Percentiles rank a stretch among this genome's conserved stretches.
phyloP scores from a whole-genome alignment of 2,113 vertebrate species.

The Oxygymnocypris stewartii region DNA sequence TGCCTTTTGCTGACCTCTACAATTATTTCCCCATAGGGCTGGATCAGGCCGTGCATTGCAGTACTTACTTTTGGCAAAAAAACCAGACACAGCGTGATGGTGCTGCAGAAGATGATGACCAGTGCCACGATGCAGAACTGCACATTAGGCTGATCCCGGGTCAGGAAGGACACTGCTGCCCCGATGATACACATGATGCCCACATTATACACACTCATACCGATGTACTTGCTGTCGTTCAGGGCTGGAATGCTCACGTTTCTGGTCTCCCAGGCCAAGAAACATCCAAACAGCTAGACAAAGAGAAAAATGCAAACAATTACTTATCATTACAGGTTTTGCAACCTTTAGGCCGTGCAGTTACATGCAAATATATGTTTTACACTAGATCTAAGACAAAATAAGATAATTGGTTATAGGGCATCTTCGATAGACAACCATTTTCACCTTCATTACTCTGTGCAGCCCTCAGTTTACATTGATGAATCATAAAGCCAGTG shows the following conservation, averaged over 20 bases:
- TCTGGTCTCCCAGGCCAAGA: slow-evolving; percentile 97
- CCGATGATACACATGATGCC: slow-evolving; percentile 99
- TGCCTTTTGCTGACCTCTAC: slow-evolving; percentile 39
- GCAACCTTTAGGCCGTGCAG: background rate
- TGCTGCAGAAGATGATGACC: slow-evolving; percentile 99
- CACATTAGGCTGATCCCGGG: slow-evolving; percentile 96
- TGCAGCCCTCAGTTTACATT: slow-evolving; percentile 23
- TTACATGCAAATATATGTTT: background rate
- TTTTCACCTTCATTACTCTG: background rate
- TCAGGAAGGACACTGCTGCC: slow-evolving; percentile 96
- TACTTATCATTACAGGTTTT: background rate
- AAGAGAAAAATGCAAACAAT: background rate
- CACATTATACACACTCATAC: slow-evolving; percentile 99
- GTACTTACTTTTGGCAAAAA: slow-evolving; percentile 94
- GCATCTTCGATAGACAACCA: background rate
- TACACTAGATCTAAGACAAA: background rate
- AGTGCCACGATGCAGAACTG: slow-evolving; percentile 99
- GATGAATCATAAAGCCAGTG: slow-evolving; percentile 28
- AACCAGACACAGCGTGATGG: slow-evolving; percentile 97
- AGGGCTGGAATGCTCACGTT: slow-evolving; percentile 98
- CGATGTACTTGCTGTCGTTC: slow-evolving; percentile 99
- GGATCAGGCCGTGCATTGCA: background rate
- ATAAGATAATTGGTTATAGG: background rate
- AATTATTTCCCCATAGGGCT: slow-evolving; percentile 34
- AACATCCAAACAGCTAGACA: slow-evolving; percentile 93